Percentiles rank a stretch among this genome's conserved stretches.
phyloP scores from a whole-genome alignment of 2,113 vertebrate species.

The Myocastor coypus region DNA sequence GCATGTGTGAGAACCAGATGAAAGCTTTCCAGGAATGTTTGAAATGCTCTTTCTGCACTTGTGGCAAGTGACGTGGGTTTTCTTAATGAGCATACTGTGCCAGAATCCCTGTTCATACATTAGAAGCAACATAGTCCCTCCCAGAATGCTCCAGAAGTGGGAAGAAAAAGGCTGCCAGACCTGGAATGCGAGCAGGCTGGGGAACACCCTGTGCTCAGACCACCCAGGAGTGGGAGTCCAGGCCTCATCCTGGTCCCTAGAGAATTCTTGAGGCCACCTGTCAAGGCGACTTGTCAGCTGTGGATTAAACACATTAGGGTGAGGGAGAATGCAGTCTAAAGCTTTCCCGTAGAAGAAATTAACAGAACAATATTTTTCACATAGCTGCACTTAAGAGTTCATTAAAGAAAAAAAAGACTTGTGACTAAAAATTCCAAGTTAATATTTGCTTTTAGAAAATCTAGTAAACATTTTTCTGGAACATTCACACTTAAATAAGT shows the following conservation, averaged over 20 bases:
- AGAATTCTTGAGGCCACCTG: constrained; percentile 1
- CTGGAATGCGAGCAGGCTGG: neutral
- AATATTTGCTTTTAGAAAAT: neutral
- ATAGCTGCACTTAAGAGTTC: neutral
- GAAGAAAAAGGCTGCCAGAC: neutral
- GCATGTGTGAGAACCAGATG: neutral
- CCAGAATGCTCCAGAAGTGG: neutral
- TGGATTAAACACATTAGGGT: neutral
- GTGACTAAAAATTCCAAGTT: constrained; percentile 66
- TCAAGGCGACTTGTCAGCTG: neutral
- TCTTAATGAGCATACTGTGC: constrained; percentile 60
- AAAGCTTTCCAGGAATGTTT: constrained; percentile 62
- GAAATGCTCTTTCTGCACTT: constrained; percentile 62
- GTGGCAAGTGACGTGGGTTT: constrained; percentile 54
- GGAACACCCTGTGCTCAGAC: neutral
- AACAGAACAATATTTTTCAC: constrained; percentile 55
- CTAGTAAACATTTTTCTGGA: constrained; percentile 62
- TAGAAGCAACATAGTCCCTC: constrained; percentile 4
- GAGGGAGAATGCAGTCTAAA: constrained; percentile 37
- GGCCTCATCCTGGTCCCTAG: neutral
- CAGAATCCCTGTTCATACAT: neutral
- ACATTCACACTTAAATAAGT: constrained; percentile 50
- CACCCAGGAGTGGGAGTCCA: neutral
- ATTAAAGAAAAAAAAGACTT: neutral
- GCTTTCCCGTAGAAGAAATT: neutral